phyloP scores from a whole-genome alignment of 2,797 vertebrate species.

The Leucoraja ocellata region DNA sequence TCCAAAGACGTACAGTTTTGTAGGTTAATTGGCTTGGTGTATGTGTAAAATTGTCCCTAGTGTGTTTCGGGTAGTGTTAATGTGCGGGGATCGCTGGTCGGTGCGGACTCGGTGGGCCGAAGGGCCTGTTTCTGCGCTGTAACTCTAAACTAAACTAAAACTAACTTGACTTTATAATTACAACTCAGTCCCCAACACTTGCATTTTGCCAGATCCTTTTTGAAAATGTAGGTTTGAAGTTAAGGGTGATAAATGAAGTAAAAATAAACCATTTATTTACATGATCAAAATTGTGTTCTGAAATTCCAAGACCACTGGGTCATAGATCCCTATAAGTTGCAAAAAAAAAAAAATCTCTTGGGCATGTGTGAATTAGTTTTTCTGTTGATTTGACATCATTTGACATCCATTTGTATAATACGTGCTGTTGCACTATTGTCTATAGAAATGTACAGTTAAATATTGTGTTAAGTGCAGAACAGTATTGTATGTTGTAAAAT shows the following conservation, averaged over 20 bases:
- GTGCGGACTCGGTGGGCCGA: no score
- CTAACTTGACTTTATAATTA: no score
- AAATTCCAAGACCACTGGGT: neutral
- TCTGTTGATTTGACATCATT: neutral
- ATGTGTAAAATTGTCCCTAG: no score
- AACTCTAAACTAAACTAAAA: no score
- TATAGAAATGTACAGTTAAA: neutral
- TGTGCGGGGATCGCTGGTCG: no score
- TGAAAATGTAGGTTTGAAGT: neutral
- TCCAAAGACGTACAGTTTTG: no score
- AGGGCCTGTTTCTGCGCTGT: no score
- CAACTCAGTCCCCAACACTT: no score
- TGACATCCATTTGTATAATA: neutral
- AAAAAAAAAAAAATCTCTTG: neutral
- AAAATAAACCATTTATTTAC: neutral
- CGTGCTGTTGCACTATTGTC: neutral
- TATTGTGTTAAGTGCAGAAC: neutral
- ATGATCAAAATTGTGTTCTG: neutral
- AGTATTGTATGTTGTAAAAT: neutral
- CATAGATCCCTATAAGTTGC: neutral
- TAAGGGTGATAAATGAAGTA: neutral
- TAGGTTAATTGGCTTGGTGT: no score
- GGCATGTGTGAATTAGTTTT: constrained; percentile 1
- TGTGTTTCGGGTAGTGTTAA: no score
- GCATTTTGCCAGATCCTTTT: no score